A percentile compares a stretch with the other conserved stretches of the same genome.
phyloP scores from a whole-genome alignment of 2,888 invertebrate species.

The Hydrotaea diabolus region DNA sequence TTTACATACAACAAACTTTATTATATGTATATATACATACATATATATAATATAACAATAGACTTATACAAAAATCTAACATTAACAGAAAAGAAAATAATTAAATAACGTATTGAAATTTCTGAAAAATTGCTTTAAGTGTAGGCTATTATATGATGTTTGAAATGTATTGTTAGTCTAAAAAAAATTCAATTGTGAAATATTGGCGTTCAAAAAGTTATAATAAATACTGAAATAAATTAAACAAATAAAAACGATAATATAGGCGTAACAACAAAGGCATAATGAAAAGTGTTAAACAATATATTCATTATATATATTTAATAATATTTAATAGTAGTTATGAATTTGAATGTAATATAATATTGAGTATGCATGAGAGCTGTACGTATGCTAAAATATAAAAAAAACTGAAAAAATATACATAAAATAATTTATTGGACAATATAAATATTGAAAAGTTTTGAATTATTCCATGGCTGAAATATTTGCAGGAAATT shows the following conservation, averaged over 20 bases:
- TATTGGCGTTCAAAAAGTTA: constrained; percentile 20
- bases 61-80: neutral
- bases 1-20: neutral
- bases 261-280: neutral
- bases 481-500: too few species aligned
- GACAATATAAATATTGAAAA: constrained; percentile 25
- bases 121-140: constrained; percentile 41
- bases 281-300: neutral
- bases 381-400: constrained; percentile 37
- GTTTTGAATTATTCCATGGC: neutral
- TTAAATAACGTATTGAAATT: neutral
- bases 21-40: too few species aligned
- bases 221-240: too few species aligned
- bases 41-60: too few species aligned
- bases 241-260: too few species aligned
- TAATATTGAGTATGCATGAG: neutral
- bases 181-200: neutral
- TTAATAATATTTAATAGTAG: constrained; percentile 30
- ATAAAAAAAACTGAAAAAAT: too few species aligned
- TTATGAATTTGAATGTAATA: neutral
- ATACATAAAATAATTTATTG: constrained; percentile 63
- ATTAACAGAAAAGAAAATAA: neutral
- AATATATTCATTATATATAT: constrained; percentile 18
- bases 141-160: neutral
- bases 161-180: neutral